These are phyloP conservation scores for Turritopsis rubra DNA, from an alignment of 30 jellyfish, hydroid and myxozoan genomes.

Conservation along the genomic window DNA sequence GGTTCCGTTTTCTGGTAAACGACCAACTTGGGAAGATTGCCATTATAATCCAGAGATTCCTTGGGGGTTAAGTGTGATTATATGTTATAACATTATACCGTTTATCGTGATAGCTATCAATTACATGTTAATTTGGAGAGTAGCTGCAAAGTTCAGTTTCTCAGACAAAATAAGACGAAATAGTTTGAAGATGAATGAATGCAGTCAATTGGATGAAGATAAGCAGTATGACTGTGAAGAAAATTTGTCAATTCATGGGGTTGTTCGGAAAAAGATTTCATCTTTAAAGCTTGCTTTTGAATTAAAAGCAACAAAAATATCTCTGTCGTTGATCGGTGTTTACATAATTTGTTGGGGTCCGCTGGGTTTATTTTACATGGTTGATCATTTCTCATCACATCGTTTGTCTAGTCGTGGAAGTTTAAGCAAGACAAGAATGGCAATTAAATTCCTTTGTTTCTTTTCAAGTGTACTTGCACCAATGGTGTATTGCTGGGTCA, in stretches of 20 bases:
- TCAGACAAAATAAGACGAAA: background rate
- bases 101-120: background rate
- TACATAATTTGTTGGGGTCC: constrained; percentile 27
- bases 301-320: constrained; percentile 18
- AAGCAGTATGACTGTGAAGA: background rate
- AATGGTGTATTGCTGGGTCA: constrained; percentile 7
- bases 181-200: background rate
- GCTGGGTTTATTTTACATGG: constrained; percentile 1
- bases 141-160: background rate
- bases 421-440: background rate
- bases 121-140: constrained; percentile 10
- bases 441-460: background rate
- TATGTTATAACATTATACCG: constrained; percentile 12
- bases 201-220: background rate
- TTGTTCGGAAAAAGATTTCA: background rate
- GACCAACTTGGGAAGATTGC: background rate
- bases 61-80: constrained; percentile 17
- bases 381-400: background rate
- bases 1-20: background rate
- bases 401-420: background rate
- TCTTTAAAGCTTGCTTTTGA: background rate
- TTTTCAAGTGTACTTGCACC: constrained; percentile 9
- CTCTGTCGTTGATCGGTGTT: background rate
- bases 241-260: background rate
- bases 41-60: background rate